Percentiles rank a stretch among this genome's conserved stretches.
Evolutionary conservation across 53 echinoderm and acorn worm genomes (phyloP).

Genomic region (Mesocentrotus franciscanus): DNA sequence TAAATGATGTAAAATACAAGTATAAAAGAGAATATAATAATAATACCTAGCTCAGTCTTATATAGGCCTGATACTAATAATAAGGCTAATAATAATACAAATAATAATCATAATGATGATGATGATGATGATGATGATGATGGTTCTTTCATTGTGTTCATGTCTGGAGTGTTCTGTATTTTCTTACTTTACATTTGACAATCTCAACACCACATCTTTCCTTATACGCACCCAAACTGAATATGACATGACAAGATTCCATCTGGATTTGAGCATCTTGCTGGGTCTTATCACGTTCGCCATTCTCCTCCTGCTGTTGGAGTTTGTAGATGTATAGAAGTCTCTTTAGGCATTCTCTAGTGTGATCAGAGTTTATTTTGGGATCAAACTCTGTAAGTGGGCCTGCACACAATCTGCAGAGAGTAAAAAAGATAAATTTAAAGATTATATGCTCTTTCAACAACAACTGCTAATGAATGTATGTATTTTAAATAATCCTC

Average conservation of each 20-base stretch:
- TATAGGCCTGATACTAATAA: too few species aligned
- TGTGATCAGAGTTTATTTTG: conserved; percentile 84
- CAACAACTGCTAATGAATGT: too few species aligned
- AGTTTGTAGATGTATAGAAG: conserved; percentile 77
- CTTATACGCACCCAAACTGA: conserved; percentile 79
- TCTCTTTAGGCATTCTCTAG: conserved; percentile 86
- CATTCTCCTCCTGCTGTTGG: conserved; percentile 22
- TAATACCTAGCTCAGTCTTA: too few species aligned
- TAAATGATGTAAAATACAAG: too few species aligned
- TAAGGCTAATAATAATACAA: too few species aligned
- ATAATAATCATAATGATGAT: too few species aligned
- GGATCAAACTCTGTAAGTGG: conserved; percentile 73
- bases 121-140: too few species aligned
- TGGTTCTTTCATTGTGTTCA: too few species aligned
- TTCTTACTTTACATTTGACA: not conserved
- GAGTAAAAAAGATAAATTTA: not conserved
- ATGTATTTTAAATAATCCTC: too few species aligned
- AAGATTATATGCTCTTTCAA: not conserved
- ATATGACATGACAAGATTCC: conserved; percentile 83
- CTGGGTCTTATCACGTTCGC: not conserved
- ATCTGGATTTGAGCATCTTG: conserved; percentile 68
- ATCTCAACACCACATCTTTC: not conserved
- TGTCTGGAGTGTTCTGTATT: too few species aligned
- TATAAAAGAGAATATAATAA: too few species aligned
- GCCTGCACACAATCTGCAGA: conserved; percentile 78